Conservation (phyloP, 2,888 invertebrate genomes). For the Noctua janthina region DNA sequence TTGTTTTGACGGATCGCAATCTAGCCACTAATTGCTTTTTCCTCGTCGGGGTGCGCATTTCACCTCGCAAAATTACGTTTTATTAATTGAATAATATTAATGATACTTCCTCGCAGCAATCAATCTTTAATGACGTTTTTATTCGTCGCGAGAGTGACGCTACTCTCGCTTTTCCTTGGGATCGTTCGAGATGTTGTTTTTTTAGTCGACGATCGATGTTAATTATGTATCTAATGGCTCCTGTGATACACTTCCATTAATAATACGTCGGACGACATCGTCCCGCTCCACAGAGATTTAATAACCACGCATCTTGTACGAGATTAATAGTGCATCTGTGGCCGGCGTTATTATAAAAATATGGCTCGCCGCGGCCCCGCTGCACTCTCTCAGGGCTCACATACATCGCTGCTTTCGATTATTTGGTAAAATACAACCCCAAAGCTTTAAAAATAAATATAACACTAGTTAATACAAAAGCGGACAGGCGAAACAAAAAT, state of each 20-base stretch:
- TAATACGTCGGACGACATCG: constrained; percentile 86
- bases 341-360: constrained; percentile 85
- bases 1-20: constrained; percentile 91
- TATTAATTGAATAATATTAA: constrained; percentile 91
- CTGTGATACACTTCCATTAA: constrained; percentile 90
- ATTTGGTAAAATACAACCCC: constrained; percentile 60
- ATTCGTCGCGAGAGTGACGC: constrained; percentile 86
- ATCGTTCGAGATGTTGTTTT: constrained; percentile 79
- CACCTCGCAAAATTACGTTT: constrained; percentile 89
- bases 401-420: constrained; percentile 54
- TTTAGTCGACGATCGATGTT: constrained; percentile 86
- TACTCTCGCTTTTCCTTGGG: constrained; percentile 79
- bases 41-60: constrained; percentile 88
- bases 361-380: constrained; percentile 63
- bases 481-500: constrained; percentile 82
- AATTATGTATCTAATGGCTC: constrained; percentile 90
- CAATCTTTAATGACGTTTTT: constrained; percentile 90
- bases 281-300: constrained; percentile 86
- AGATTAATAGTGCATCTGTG: constrained; percentile 89
- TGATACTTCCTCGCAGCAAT: constrained; percentile 88
- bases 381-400: constrained; percentile 38
- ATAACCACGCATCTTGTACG: constrained; percentile 83
- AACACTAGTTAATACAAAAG: constrained; percentile 75
- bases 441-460: constrained; percentile 68
- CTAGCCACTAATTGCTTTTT: constrained; percentile 91